Evolutionary conservation across 2,113 vertebrate genomes (phyloP), one percentile per base, ranked within the genome.

Genomic region (Ochotona princeps): DNA sequence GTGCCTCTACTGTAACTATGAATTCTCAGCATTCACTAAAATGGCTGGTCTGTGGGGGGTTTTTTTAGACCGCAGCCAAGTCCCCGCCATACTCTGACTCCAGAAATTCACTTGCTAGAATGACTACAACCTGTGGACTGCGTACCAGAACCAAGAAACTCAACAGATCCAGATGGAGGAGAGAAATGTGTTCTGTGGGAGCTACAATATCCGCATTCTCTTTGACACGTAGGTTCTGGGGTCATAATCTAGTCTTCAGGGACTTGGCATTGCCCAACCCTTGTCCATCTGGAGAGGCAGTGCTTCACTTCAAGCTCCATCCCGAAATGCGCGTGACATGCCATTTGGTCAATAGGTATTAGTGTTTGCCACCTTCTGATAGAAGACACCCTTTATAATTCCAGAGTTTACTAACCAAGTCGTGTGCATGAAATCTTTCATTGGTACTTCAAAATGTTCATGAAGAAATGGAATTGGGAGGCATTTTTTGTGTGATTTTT

Each of bases 181-280:
- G 93, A 98, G 98, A 87, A 99, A 99, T 63, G 91, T 99, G 47
- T 99, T 98, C 95, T 99, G 99, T 75, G 98, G 98, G 26, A 94
- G 97, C 32, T 99, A 99, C 85, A 99, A 98, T 21, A 94, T 97
- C 54, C 93, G 28, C 7, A 94, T 98, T 73, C 96, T 99, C 57
- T 88, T 97, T 18, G 96, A 98, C n/a, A 97, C 83, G 99, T 99
- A 89, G 95, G 98, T 98, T 78, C 32, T 26, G 7, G 65, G 47
- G 20, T 83, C 0, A 0, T 23, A 82, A 57, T 28, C 15, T 49
- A 81, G 30, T 60, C 72, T 78, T 72, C n/a, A n/a, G 23, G 66
- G 49, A 67, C 26, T 28, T 57, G n/a, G 38, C 47, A n/a, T 75
- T 30, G 38, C 7, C 6, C 30, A 3, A 63, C 30, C 26, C 20